Conservation (phyloP, 2,113 vertebrate species). For the Colossoma macropomum region DNA sequence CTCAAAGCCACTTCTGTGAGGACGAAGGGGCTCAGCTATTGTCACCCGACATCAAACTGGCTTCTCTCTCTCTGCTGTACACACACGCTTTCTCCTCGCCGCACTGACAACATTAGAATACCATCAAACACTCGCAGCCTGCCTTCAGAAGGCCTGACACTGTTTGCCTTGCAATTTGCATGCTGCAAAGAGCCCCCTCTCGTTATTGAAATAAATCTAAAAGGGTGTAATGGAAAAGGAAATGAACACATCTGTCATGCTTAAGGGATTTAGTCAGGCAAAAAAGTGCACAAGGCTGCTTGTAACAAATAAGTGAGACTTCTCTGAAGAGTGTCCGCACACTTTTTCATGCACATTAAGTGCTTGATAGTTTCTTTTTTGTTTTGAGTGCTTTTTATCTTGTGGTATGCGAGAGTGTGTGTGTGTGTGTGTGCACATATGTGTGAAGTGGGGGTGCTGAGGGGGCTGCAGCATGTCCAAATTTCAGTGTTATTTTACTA, state of each 20-base stretch:
- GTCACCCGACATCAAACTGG: constrained; percentile 75
- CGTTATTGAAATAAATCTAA: constrained; percentile 78
- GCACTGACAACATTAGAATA: constrained; percentile 76
- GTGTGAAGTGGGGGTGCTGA: background rate
- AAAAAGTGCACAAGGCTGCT: constrained; percentile 6
- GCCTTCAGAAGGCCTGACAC: constrained; percentile 77
- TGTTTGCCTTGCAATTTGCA: constrained; percentile 74
- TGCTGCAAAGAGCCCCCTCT: constrained; percentile 63
- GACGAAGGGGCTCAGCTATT: constrained; percentile 64
- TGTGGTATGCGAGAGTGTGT: background rate
- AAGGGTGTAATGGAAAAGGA: constrained; percentile 74
- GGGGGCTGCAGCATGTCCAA: no score
- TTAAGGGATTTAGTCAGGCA: constrained; percentile 55
- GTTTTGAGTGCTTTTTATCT: background rate
- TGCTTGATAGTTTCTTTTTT: background rate
- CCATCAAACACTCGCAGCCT: constrained; percentile 72
- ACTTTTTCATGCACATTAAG: constrained; percentile 10
- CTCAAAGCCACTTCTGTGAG: constrained; percentile 56
- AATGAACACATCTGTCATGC: constrained; percentile 72
- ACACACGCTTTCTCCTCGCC: constrained; percentile 45
- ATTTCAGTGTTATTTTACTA: no score
- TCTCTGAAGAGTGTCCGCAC: background rate
- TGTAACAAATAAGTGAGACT: background rate
- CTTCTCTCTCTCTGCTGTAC: constrained; percentile 46
- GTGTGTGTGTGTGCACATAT: constrained; percentile 6